Evolutionary conservation across 2,113 vertebrate species (phyloP), one percentile per base, ranked within the genome.

Genomic region (Leptobrachium leishanense): DNA sequence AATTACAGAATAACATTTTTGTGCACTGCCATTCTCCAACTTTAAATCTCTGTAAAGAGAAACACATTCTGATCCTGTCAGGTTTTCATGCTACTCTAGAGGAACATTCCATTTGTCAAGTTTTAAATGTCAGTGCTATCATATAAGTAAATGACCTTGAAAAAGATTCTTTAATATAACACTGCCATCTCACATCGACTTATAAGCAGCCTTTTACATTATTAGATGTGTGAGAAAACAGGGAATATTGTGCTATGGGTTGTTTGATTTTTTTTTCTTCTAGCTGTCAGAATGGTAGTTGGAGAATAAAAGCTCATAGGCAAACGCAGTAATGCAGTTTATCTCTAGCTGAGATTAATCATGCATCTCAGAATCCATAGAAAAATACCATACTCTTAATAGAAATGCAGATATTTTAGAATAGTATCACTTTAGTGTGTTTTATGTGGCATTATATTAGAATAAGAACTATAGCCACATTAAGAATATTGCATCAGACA

Each of bases 131-230:
- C 75, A 76, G 44, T 68, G 65, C 75, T 68, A 50, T 68, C 44
- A 76, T 68, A 40, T 76, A 57, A 76, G 64, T 57, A 76, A 76
- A 76, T 76, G 66, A 76, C 66, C 75, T 76, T 76, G 75, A 76
- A 68, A 53, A 57, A 76, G 13, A 76, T 57, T 59, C 54, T 68
- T 68, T 55, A 75, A 57, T 57, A 68, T 43, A 68, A 43, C 39
- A 44, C 59, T 76, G 75, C 57, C 15, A 76, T 31, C 39, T 76
- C 41, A 6, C 40, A 31, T 31, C 20, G 20, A 31, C 20, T 31
- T 31, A 31, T 31, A 31, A 31, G 20, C 20, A 31, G 20, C 20
- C 20, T 55, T 68, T 50, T 43, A 44, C 65, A 54, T 8, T 8
- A 54, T 54, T 54, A 11, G 11, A 2, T 8, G 11, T 54, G 6